phyloP scores from a whole-genome alignment of 1,140 invertebrate species.

The Cyclargus thomasi region DNA sequence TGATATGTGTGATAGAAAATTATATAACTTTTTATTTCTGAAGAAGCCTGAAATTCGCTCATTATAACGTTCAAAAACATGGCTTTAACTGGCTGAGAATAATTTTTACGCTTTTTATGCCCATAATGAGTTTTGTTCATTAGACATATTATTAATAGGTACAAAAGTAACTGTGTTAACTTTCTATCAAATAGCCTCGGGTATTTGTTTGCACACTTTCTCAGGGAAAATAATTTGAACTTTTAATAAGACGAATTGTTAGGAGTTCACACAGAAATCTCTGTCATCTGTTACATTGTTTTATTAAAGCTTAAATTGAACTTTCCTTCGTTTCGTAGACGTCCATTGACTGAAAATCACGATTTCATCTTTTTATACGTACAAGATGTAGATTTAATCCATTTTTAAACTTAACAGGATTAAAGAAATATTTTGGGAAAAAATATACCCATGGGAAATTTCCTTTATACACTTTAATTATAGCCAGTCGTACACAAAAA shows the following conservation, averaged over 20 bases:
- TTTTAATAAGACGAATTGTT: conserved; percentile 4
- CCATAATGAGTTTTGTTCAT: background rate
- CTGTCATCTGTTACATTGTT: background rate
- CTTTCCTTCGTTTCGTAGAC: background rate
- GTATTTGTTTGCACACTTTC: conserved; percentile 11
- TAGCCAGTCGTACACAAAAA: background rate
- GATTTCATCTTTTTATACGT: too few relatives aligned
- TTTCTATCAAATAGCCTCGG: conserved; percentile 7
- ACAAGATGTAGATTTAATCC: background rate
- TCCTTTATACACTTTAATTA: background rate
- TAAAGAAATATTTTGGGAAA: background rate
- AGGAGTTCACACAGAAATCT: conserved; percentile 8
- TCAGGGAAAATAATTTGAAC: background rate
- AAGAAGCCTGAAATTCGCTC: too few relatives aligned
- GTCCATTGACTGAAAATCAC: background rate
- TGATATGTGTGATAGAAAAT: too few relatives aligned
- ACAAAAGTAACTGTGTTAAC: conserved; percentile 1
- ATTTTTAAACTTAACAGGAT: background rate
- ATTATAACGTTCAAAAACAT: background rate
- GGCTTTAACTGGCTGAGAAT: background rate
- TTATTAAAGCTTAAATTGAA: background rate
- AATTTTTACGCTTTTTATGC: background rate
- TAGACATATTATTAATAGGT: background rate
- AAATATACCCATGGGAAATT: background rate
- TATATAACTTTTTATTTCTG: too few relatives aligned